Base-by-base conservation (phyloP, 1,140 invertebrate species). In the Lineus longissimus region DNA sequence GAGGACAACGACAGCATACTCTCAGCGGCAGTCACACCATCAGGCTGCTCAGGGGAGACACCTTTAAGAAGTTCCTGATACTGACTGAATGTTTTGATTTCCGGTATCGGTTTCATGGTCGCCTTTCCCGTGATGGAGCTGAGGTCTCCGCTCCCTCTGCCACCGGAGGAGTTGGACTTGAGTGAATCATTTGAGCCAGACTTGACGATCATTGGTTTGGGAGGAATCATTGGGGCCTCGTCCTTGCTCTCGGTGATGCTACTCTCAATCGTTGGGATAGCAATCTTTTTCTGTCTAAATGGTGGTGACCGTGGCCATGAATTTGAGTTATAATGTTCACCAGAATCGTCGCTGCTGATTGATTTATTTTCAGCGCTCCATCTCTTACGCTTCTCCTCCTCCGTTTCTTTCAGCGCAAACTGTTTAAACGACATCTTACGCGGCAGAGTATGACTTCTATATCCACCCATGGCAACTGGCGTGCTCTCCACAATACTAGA, bases 291-390 rank as follows among this genome's bases (percentile, higher is more conserved):
- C 47, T 51, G 47, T 51, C 47, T 51, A n/a, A 27, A 27, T n/a
- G 47, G 47, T 51, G 47, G 47, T n/a, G 47, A 51, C 9, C 47
- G 6, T 9, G 47, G 47, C 47, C 47, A 51, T n/a, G 47, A 51
- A n/a, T 51, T 51, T 19, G n/a, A 51, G n/a, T 51, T 23, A 51
- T 51, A 19, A 19, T 23, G n/a, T 23, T 51, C 47, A n/a, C 25
- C 25, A 7, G 19, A 19, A 51, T 19, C 25, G 9, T 51, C 47
- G 47, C 25, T 51, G n/a, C 19, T 23, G n/a, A 23, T 27, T 27
- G 47, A 27, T 23, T 19, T 51, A 23, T 51, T 51, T 51, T 23
- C 47, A 51, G 47, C 47, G n/a, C 19, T 51, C 25, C 19, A 23
- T n/a, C 47, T 27, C 19, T 23, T 51, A 7, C 25, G 19, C 9